These are phyloP conservation scores for Pyralis farinalis DNA, from an alignment of 2,888 invertebrate genomes.

Conservation along the genomic window DNA sequence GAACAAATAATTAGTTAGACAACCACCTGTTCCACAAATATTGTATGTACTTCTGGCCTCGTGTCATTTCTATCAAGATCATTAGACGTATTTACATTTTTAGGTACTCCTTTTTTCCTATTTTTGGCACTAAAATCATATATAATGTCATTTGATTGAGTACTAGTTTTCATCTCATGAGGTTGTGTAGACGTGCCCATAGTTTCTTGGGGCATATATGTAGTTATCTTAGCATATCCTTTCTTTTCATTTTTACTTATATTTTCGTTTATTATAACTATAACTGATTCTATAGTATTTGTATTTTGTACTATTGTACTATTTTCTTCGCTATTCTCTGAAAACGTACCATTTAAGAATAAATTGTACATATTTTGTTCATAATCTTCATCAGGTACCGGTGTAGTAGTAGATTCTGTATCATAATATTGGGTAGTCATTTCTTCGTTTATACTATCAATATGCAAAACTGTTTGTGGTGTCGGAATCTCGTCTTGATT, in stretches of 20 bases:
- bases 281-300: slow-evolving; percentile 1
- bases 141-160: neutral
- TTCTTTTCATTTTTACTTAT: slow-evolving; percentile 3
- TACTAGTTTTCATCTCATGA: neutral
- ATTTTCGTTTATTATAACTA: neutral
- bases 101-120: slow-evolving; percentile 3
- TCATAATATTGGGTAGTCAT: too few species aligned
- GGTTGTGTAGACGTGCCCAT: neutral
- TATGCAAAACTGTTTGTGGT: too few species aligned
- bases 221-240: neutral
- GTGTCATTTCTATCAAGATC: too few species aligned
- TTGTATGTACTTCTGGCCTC: too few species aligned
- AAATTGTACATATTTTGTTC: neutral
- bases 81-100: slow-evolving; percentile 1
- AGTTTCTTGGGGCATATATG: neutral
- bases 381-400: too few species aligned
- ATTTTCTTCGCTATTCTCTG: neutral
- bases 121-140: neutral
- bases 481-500: too few species aligned
- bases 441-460: too few species aligned
- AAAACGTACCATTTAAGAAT: neutral
- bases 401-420: too few species aligned
- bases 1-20: slow-evolving; percentile 6
- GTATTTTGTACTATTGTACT: neutral
- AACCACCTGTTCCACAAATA: slow-evolving; percentile 4